Evolutionary conservation across 2,797 vertebrate species (phyloP), one percentile per base, ranked within the genome.

Genomic region (Acanthurus leucopareius): DNA sequence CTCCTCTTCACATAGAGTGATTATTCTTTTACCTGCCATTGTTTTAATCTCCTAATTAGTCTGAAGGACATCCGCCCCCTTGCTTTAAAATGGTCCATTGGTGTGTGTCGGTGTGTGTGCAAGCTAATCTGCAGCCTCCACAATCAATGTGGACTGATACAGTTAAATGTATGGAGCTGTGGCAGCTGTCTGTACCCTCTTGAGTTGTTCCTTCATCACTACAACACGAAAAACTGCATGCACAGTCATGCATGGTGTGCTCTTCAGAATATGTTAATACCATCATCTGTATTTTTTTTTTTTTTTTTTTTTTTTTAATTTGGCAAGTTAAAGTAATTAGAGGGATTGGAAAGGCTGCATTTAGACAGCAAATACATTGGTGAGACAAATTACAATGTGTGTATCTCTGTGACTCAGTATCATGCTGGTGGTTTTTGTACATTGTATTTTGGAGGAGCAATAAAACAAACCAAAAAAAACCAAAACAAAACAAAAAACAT

Each of bases 1-100:
- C 77, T 85, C 64, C 69, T 88, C 82, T 83, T 88, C 90, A 91
- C 86, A 89, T 86, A 80, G 80, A 81, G 86, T 93, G 94, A 95
- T 96, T 91, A 94, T 95, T 94, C 88, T 94, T 93, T 97, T 96
- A 96, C 96, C 96, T 97, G 95, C 96, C 94, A 96, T 95, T 96
- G 95, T 95, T 97, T 96, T 97, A 97, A 97, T 96, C 96, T 96
- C 88, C 93, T 97, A 97, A 98, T 98, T 97, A 96, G 94, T 94
- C 95, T 97, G 97, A 98, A 99, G 98, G 97, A 93, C 97, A 96
- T 93, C 89, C 93, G 89, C 89, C 86, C 80, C 89, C 85, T 88
- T 89, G 92, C 91, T 88, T 90, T 88, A 86, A 84, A 92, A 92
- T 77, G 86, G 77, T 84, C 82, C 69, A 79, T 69, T 82, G 80